Evolutionary conservation across 1,140 invertebrate species (phyloP), one percentile per base, ranked within the genome.

Genomic region (Saccostrea glomerata): DNA sequence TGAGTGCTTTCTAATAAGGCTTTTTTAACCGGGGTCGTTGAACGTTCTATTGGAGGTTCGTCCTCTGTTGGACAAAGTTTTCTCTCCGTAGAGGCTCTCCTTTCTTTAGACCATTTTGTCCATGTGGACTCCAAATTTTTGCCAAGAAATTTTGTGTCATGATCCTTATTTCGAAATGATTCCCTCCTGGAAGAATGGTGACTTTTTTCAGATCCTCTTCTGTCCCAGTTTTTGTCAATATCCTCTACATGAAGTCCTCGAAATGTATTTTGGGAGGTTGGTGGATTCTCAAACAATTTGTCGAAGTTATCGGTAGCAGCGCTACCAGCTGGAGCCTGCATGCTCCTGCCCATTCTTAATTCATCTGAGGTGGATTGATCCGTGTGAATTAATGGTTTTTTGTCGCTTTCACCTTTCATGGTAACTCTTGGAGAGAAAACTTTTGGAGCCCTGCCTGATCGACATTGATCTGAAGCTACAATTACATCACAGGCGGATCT

Each of bases 21-120:
- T 88, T 94, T 94, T 86, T 93, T 94, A 7, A 95, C 92, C 5
- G 94, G 94, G 11, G 94, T 94, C 20, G 94, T 92, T 73, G 94
- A 92, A 15, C 94, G 86, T 60, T 91, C 91, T 25, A 89, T 87
- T 15, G 91, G 89, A n/a, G 90, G 88, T 1, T 86, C 88, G 58
- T 93, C 91, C 12, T 93, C 94, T 83, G 94, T 88, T 12, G 92
- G 87, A 60, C 94, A 92, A n/a, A 94, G 86, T 40, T 92, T 86
- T 25, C 92, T 87, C 84, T 93, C 91, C 83, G 90, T 94, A 0
- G 94, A 94, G 2, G 92, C 92, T 3, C 94, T 86, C 12, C 94
- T 88, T 25, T 93, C 94, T 23, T 90, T 87, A 15, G 94, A 94
- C 94, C 94, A 95, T 88, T 90, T 91, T 66, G 92, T 92, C 94